A percentile compares a stretch with the other conserved stretches of the same genome.
These are phyloP conservation scores for Percopsis omiscomaycus DNA, from an alignment of 2,797 vertebrate species.

Conservation along the genomic window DNA sequence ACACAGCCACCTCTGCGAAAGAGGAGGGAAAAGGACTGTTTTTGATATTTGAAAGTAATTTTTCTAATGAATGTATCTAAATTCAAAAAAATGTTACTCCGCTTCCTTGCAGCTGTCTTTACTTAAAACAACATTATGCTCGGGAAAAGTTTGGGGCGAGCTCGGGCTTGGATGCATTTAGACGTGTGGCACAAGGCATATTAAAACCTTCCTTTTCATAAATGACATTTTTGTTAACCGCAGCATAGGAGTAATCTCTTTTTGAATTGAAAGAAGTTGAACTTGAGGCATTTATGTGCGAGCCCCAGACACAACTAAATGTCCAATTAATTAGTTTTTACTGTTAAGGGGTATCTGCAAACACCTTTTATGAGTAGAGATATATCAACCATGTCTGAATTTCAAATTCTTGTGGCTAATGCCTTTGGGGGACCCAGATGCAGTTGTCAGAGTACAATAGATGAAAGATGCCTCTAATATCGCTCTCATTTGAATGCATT, in stretches of 20 bases:
- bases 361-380: slow-evolving; percentile 30
- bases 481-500: slow-evolving; percentile 41
- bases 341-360: slow-evolving; percentile 42
- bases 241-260: slow-evolving; percentile 65
- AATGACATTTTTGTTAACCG: slow-evolving; percentile 66
- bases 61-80: slow-evolving; percentile 31
- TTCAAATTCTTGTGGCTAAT: slow-evolving; percentile 49
- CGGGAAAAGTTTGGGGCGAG: slow-evolving; percentile 39
- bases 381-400: slow-evolving; percentile 51
- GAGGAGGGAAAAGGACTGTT: slow-evolving; percentile 6
- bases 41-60: slow-evolving; percentile 35
- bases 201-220: slow-evolving; percentile 62
- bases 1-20: slow-evolving; percentile 19
- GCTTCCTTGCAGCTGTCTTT: slow-evolving; percentile 34
- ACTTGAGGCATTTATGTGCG: slow-evolving; percentile 55
- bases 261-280: slow-evolving; percentile 54
- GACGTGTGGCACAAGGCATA: slow-evolving; percentile 54
- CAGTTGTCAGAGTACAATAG: slow-evolving; percentile 54
- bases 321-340: slow-evolving; percentile 70
- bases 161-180: slow-evolving; percentile 35
- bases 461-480: slow-evolving; percentile 65
- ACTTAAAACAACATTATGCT: slow-evolving; percentile 65
- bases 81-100: slow-evolving; percentile 28
- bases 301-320: slow-evolving; percentile 60
- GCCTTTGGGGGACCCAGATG: slow-evolving; percentile 48